A percentile compares a stretch with the other conserved stretches of the same genome.
Conservation (phyloP, 2,797 vertebrate species). For the Lacerta agilis region DNA sequence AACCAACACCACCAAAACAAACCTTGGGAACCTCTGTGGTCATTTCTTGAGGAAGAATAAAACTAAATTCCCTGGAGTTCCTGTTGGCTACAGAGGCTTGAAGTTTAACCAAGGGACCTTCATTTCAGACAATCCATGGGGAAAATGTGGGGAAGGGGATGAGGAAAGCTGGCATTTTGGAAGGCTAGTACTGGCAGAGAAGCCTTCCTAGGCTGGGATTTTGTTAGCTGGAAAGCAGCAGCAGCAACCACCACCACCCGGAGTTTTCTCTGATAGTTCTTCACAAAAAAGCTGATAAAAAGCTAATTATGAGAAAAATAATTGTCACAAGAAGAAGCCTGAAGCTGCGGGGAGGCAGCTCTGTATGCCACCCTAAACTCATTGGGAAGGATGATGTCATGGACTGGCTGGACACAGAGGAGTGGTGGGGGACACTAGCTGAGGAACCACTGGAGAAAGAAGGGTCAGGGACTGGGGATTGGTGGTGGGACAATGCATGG, state of each 20-base stretch:
- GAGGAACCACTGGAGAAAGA: too few relatives aligned
- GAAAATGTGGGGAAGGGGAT: background rate
- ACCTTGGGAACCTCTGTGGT: background rate
- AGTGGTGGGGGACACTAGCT: too few relatives aligned
- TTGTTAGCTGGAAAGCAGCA: background rate
- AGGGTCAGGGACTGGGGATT: too few relatives aligned
- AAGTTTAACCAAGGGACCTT: too few relatives aligned
- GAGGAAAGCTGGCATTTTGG: background rate
- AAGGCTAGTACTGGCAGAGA: background rate
- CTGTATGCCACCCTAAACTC: background rate
- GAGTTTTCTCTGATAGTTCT: too few relatives aligned
- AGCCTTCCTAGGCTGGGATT: too few relatives aligned
- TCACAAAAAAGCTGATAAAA: background rate
- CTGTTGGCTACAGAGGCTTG: background rate
- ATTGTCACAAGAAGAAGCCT: background rate
- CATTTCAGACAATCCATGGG: background rate
- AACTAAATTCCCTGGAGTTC: background rate
- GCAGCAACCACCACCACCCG: too few relatives aligned
- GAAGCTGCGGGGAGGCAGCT: background rate
- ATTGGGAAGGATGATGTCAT: background rate
- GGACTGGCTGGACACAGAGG: too few relatives aligned
- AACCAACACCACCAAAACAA: background rate
- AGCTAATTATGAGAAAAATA: background rate
- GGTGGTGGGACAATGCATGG: too few relatives aligned
- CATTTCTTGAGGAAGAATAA: background rate